Conservation (phyloP, 2,888 invertebrate genomes). For the Syrista parreyssii region DNA sequence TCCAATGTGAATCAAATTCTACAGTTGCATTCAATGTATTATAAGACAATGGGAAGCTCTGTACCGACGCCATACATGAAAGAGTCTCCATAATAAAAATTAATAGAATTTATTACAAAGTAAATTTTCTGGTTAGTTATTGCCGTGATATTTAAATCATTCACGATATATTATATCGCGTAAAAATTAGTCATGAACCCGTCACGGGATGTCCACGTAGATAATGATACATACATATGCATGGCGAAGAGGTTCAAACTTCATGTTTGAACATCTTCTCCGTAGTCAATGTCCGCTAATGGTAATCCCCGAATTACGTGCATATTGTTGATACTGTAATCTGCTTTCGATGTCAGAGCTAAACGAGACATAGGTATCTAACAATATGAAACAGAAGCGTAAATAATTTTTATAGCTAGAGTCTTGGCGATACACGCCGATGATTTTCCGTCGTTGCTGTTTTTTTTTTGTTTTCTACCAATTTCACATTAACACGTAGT, state of each 20-base stretch:
- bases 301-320: too few relatives aligned
- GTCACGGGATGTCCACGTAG: neutral
- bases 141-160: neutral
- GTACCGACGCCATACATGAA: neutral
- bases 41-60: neutral
- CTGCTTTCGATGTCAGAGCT: too few relatives aligned
- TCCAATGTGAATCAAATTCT: neutral
- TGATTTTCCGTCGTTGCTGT: neutral
- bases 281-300: too few relatives aligned
- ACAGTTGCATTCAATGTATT: neutral
- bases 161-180: neutral
- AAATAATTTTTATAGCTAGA: neutral
- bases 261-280: too few relatives aligned
- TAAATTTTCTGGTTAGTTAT: neutral
- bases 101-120: neutral
- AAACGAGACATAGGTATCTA: neutral
- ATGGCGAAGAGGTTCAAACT: too few relatives aligned
- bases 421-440: neutral
- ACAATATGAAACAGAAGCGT: neutral
- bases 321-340: too few relatives aligned
- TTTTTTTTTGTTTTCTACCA: too few relatives aligned
- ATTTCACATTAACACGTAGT: neutral
- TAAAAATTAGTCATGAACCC: neutral
- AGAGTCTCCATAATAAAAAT: neutral
- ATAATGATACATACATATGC: neutral